Evolutionary conservation across 2,797 vertebrate genomes (phyloP).

Genomic region (Notamacropus eugenii): DNA sequence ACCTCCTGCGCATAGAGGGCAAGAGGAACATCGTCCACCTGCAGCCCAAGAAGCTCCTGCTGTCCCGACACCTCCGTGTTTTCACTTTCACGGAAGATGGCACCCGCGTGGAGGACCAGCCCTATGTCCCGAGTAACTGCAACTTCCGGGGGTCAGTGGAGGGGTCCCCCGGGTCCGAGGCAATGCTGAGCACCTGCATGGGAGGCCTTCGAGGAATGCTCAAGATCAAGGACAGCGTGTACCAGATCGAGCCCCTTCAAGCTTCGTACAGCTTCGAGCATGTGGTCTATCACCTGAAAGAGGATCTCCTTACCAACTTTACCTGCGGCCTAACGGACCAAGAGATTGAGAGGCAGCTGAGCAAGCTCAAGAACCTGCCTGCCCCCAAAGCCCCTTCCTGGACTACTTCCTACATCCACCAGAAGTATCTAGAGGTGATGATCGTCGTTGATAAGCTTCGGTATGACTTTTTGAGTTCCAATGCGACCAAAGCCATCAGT

Average conservation of each 20-base stretch:
- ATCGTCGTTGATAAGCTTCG: slow-evolving; percentile 64
- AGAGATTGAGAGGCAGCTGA: slow-evolving; percentile 11
- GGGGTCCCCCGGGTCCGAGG: slow-evolving; percentile 69
- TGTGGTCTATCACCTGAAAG: slow-evolving; percentile 71
- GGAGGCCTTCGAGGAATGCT: slow-evolving; percentile 73
- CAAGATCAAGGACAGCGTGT: slow-evolving; percentile 55
- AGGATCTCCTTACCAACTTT: fast-evolving
- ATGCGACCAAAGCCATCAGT: slow-evolving; percentile 38
- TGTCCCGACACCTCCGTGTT: slow-evolving; percentile 75
- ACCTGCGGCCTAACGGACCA: slow-evolving; percentile 53
- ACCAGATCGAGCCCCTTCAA: slow-evolving; percentile 78
- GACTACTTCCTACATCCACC: not conserved
- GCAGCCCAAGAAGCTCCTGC: slow-evolving; percentile 69
- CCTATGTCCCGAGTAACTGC: slow-evolving; percentile 73
- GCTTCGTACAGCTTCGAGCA: slow-evolving; percentile 70
- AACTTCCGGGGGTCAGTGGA: slow-evolving; percentile 78
- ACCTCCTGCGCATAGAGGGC: slow-evolving; percentile 77
- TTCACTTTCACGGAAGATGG: slow-evolving; percentile 77
- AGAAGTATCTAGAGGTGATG: slow-evolving; percentile 71
- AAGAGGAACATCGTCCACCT: slow-evolving; percentile 70
- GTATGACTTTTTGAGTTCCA: slow-evolving; percentile 41
- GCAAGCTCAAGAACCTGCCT: not conserved
- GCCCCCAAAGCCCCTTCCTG: not conserved
- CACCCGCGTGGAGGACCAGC: slow-evolving; percentile 71
- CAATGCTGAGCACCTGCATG: slow-evolving; percentile 74